Conservation (phyloP, 2,888 invertebrate genomes). For the Marronus borbonicus region DNA sequence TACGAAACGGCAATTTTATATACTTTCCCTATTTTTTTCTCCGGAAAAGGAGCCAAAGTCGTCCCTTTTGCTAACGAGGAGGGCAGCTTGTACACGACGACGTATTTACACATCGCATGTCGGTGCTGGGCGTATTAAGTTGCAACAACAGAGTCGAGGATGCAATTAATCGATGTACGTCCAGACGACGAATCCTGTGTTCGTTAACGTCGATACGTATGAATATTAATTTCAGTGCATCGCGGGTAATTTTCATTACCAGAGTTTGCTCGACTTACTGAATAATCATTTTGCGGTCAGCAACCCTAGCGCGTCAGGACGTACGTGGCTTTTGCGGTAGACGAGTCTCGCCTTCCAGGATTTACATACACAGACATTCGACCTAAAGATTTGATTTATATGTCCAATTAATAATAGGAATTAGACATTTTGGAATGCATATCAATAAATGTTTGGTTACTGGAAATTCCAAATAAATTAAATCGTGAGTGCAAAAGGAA, state of each 20-base stretch:
- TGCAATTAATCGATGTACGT: neutral
- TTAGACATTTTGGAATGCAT: conserved; percentile 11
- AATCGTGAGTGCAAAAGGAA: neutral
- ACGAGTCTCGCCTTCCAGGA: neutral
- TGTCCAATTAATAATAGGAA: conserved; percentile 11
- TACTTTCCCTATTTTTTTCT: neutral
- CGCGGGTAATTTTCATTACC: conserved; percentile 15
- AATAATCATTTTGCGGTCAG: conserved; percentile 36
- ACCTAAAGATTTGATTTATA: conserved; percentile 14
- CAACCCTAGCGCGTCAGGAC: conserved; percentile 23
- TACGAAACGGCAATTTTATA: neutral
- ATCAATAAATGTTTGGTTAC: neutral
- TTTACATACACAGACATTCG: conserved; percentile 2
- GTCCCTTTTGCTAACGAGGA: neutral
- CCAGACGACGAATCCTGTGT: neutral
- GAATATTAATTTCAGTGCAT: conserved; percentile 3
- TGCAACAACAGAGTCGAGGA: neutral
- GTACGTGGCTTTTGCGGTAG: conserved; percentile 22
- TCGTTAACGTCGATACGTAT: conserved; percentile 19
- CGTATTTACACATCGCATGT: neutral
- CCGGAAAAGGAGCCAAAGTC: neutral
- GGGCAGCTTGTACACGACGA: neutral
- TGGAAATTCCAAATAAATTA: neutral
- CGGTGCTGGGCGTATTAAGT: neutral
- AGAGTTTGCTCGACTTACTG: conserved; percentile 19